Base-by-base conservation (phyloP, 2,888 invertebrate species). In the Euspilapteryx auroguttella region DNA sequence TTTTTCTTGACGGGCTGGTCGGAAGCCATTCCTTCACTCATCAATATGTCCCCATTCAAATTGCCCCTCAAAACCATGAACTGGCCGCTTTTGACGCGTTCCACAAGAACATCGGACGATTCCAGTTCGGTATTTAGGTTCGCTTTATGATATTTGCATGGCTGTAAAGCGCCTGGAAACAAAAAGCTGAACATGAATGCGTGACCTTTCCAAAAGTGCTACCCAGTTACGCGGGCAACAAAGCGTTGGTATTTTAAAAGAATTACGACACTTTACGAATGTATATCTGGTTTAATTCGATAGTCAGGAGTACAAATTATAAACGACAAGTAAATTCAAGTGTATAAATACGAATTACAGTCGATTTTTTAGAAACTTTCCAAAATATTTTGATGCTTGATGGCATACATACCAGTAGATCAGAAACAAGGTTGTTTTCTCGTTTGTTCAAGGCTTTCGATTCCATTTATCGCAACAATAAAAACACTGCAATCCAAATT, bases 1-100 rank as follows among this genome's bases (percentile, higher is more conserved):
- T 90, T 86, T 76, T 91, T 91, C 56, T 88, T 89, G 44, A 86
- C 85, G 40, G 91, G 91, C 69, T 90, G 90, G 65, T 89, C 86
- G 42, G 83, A 83, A 51, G 81, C 84, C 86, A 87, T 87, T 46
- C 66, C 79, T 65, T 71, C 76, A 65, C 75, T 65, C 56, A 71
- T 61, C 59, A 68, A 65, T 56, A 68, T 64, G 57, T 53, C 51
- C 52, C 75, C 78, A 48, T 59, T 54, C 41, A 71, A 61, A 47
- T 78, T 76, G 63, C 78, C 76, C 58, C 79, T 75, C 66, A 82
- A 80, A 79, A 85, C 84, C 85, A 85, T 85, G 53, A 66, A 71
- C 61, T n/a, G n/a, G n/a, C n/a, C n/a, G n/a, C n/a, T n/a, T n/a
- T n/a, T n/a, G n/a, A n/a, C n/a, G n/a, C n/a, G n/a, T n/a, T n/a